Percentiles rank a stretch among this genome's conserved stretches.
Evolutionary conservation across 2,113 vertebrate genomes (phyloP).

Genomic region (Neogale vison): DNA sequence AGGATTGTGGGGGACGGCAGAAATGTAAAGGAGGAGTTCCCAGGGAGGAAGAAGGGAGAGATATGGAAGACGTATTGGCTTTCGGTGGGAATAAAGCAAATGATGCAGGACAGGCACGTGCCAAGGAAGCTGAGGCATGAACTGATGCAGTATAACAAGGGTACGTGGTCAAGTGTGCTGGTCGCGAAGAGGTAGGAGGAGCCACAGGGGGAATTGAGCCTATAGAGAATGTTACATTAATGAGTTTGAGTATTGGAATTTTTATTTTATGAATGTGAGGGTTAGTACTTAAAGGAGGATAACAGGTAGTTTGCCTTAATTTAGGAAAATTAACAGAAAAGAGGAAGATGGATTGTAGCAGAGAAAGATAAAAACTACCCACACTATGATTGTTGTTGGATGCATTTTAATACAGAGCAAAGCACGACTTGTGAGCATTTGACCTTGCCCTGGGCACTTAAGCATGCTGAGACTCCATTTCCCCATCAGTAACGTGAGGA

Average conservation of each 20-base stretch:
- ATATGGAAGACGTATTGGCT: background rate
- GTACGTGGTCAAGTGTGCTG: accelerated
- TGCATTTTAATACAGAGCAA: background rate
- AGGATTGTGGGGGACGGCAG: background rate
- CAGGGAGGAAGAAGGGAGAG: background rate
- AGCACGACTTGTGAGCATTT: background rate
- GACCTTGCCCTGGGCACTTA: background rate
- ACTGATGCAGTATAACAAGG: accelerated
- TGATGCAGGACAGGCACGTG: background rate
- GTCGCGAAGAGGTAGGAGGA: background rate
- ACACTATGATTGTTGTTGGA: background rate
- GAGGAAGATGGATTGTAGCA: background rate
- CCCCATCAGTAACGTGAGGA: background rate
- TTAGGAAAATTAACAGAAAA: background rate
- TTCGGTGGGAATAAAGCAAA: background rate
- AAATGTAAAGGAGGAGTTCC: background rate
- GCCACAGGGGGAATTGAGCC: background rate
- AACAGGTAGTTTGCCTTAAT: background rate
- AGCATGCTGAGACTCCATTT: background rate
- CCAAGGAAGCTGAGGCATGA: background rate
- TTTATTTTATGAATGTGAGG: background rate
- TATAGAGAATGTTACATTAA: background rate
- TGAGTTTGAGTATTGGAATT: background rate
- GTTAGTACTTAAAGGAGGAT: background rate
- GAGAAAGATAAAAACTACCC: background rate